Percentiles rank a stretch among this genome's conserved stretches.
phyloP scores from a whole-genome alignment of 2,797 vertebrate species.

The Otus scops region DNA sequence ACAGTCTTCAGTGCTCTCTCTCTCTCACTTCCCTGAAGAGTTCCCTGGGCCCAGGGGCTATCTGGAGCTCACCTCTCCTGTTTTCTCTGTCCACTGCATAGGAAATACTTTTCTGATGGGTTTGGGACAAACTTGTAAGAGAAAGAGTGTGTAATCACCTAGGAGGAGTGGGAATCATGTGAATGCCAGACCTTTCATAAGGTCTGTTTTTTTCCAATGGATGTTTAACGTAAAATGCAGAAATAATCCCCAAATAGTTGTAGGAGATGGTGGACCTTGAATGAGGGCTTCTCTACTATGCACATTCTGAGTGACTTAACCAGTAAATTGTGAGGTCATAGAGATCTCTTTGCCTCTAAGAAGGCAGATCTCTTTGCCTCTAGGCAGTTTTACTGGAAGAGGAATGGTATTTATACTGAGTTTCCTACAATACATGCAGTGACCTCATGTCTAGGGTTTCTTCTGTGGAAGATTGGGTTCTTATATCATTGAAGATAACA shows the following conservation, averaged over 20 bases:
- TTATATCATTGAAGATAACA: background rate
- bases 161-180: background rate
- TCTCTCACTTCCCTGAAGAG: background rate
- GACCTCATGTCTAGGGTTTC: background rate
- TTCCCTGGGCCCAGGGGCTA: background rate
- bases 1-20: background rate
- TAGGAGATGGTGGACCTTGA: background rate
- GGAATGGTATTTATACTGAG: background rate
- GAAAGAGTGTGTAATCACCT: background rate
- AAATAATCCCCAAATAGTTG: background rate
- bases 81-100: background rate
- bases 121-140: background rate
- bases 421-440: background rate
- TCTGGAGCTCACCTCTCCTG: background rate
- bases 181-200: background rate
- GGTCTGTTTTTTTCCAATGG: background rate
- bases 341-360: background rate
- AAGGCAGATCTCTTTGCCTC: background rate
- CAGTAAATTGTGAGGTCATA: background rate
- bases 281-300: background rate
- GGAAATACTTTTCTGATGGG: background rate
- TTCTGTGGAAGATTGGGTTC: background rate
- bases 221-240: background rate
- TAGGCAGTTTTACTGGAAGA: background rate
- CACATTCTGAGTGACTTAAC: background rate